A percentile compares a stretch with the other conserved stretches of the same genome.
These are phyloP conservation scores for Nomada lathburiana DNA, from an alignment of 2,888 invertebrate genomes.

Conservation along the genomic window DNA sequence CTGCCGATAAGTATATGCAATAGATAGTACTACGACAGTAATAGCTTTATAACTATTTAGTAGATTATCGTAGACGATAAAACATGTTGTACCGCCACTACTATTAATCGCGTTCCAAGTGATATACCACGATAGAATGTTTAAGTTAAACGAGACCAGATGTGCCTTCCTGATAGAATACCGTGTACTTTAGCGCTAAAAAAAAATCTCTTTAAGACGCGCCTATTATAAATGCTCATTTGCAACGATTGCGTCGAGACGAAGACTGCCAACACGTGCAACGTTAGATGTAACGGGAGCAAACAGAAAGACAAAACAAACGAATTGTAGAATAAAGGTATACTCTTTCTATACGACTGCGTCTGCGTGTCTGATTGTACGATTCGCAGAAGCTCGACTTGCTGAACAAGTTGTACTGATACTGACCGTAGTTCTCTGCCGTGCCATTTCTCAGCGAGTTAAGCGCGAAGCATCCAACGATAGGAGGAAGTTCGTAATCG, in stretches of 20 bases:
- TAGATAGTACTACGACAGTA: conserved; percentile 45
- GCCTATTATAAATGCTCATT: conserved; percentile 66
- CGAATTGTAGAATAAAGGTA: conserved; percentile 58
- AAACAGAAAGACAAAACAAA: conserved; percentile 34
- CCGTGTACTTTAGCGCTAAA: conserved; percentile 38
- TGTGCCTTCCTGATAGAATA: conserved; percentile 76
- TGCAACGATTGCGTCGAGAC: conserved; percentile 69
- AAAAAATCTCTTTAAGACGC: conserved; percentile 21
- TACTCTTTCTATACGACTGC: conserved; percentile 50
- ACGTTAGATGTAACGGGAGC: conserved; percentile 56
- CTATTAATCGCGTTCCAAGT: conserved; percentile 75
- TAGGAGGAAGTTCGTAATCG: conserved; percentile 43
- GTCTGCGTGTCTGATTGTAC: neutral
- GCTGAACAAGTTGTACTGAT: neutral
- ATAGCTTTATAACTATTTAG: conserved; percentile 47
- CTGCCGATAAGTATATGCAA: conserved; percentile 59
- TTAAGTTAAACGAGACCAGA: conserved; percentile 68
- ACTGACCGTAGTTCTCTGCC: neutral
- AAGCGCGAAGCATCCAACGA: conserved; percentile 23
- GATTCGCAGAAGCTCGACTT: neutral
- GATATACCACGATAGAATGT: conserved; percentile 75
- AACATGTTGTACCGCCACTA: conserved; percentile 44
- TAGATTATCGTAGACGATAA: conserved; percentile 51
- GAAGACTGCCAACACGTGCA: conserved; percentile 76
- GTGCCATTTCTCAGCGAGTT: conserved; percentile 35